phyloP scores from a whole-genome alignment of 2,113 vertebrate genomes.

The Cervus canadensis region DNA sequence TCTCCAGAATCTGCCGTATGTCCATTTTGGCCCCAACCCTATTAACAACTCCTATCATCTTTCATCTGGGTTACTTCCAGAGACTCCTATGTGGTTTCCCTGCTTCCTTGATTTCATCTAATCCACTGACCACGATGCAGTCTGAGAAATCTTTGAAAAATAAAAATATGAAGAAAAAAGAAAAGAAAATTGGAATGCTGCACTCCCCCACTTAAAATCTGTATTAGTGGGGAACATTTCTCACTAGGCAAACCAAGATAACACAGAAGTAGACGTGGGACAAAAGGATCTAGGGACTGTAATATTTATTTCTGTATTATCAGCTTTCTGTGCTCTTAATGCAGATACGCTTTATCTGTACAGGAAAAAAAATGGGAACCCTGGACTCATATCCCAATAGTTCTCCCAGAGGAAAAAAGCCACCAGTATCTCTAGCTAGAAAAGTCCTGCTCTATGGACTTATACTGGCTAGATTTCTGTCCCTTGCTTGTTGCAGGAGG shows the following conservation, averaged over 20 bases:
- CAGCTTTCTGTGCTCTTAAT: not conserved
- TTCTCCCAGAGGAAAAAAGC: not conserved
- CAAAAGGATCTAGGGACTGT: not conserved
- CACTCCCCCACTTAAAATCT: not conserved
- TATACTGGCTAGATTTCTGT: not conserved
- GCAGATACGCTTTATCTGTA: not conserved
- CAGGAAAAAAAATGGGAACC: not conserved
- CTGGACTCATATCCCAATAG: not conserved
- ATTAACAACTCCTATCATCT: not conserved
- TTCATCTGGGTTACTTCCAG: not conserved
- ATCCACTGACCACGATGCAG: not conserved
- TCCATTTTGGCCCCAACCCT: not conserved
- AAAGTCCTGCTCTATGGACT: not conserved
- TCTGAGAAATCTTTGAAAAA: slow-evolving; percentile 1
- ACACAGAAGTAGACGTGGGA: not conserved
- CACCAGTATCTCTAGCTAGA: not conserved
- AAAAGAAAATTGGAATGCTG: not conserved
- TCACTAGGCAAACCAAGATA: not conserved
- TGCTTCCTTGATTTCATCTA: not conserved
- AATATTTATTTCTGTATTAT: not conserved
- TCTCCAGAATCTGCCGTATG: not conserved
- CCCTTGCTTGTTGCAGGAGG: not conserved
- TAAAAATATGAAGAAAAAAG: not conserved
- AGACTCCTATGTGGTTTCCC: not conserved
- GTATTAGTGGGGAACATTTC: not conserved